Conservation (phyloP, 2,888 invertebrate genomes). For the Neoscelio sp. region DNA sequence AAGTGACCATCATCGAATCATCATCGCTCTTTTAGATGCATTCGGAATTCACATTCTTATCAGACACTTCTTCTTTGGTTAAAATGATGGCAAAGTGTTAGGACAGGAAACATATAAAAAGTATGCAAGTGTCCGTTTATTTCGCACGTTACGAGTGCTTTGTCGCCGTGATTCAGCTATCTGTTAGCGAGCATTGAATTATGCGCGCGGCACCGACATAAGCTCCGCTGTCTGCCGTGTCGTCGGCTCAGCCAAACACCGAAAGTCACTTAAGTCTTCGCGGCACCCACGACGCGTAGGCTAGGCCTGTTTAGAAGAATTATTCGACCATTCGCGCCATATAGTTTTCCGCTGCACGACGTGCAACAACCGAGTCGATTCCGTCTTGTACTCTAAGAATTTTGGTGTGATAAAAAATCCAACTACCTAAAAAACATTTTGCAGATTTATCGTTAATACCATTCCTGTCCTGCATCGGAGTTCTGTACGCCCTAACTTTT, state of each 20-base stretch:
- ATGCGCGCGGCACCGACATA: constrained; percentile 68
- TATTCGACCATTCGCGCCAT: constrained; percentile 70
- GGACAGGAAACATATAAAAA: constrained; percentile 9
- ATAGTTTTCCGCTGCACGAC: constrained; percentile 58
- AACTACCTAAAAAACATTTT: background rate
- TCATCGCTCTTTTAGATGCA: no score
- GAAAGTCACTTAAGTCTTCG: constrained; percentile 82
- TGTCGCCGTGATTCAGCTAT: constrained; percentile 77
- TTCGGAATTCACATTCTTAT: no score
- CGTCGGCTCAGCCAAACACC: constrained; percentile 80
- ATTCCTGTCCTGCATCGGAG: no score
- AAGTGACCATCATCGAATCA: no score
- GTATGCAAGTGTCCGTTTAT: constrained; percentile 60
- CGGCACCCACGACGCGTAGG: constrained; percentile 75
- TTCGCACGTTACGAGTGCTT: constrained; percentile 75
- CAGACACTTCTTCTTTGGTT: no score
- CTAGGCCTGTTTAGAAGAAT: constrained; percentile 70
- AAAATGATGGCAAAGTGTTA: background rate
- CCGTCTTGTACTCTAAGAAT: constrained; percentile 47
- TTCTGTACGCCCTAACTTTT: constrained; percentile 44
- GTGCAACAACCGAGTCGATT: constrained; percentile 58
- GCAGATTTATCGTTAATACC: constrained; percentile 42
- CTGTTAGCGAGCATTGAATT: constrained; percentile 74
- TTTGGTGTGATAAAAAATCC: constrained; percentile 51
- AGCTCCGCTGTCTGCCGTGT: constrained; percentile 71